Conservation (phyloP, 2,888 invertebrate species). For the Eremobia ochroleuca region DNA sequence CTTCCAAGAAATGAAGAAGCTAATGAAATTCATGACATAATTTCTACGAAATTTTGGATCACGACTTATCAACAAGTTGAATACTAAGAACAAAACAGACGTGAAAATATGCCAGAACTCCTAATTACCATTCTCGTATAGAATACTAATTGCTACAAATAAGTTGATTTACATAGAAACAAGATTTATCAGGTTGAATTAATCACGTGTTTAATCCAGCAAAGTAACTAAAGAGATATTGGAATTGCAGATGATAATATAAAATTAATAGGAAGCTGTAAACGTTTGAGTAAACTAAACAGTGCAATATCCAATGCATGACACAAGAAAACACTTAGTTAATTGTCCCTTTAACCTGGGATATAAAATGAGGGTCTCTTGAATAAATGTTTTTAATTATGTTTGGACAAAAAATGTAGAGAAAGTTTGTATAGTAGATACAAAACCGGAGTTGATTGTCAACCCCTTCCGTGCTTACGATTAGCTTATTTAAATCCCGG, state of each 20-base stretch:
- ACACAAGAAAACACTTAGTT: constrained; percentile 65
- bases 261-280: constrained; percentile 44
- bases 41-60: constrained; percentile 13
- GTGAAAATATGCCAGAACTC: constrained; percentile 43
- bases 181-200: constrained; percentile 47
- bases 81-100: constrained; percentile 45
- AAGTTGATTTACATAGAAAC: constrained; percentile 55
- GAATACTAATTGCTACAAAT: constrained; percentile 60
- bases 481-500: constrained; percentile 88
- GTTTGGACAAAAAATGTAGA: constrained; percentile 52
- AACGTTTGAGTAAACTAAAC: constrained; percentile 49
- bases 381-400: constrained; percentile 70
- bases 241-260: constrained; percentile 22
- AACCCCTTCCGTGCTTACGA: constrained; percentile 80
- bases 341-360: constrained; percentile 54
- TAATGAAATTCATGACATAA: constrained; percentile 21
- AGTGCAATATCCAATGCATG: constrained; percentile 37
- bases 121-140: constrained; percentile 46
- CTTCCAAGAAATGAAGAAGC: constrained; percentile 1
- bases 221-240: constrained; percentile 52
- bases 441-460: constrained; percentile 64
- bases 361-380: constrained; percentile 55
- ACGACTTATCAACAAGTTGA: constrained; percentile 21
- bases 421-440: constrained; percentile 64
- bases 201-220: constrained; percentile 44